Conservation (phyloP, 2,797 vertebrate species). For the Anguilla obscura region DNA sequence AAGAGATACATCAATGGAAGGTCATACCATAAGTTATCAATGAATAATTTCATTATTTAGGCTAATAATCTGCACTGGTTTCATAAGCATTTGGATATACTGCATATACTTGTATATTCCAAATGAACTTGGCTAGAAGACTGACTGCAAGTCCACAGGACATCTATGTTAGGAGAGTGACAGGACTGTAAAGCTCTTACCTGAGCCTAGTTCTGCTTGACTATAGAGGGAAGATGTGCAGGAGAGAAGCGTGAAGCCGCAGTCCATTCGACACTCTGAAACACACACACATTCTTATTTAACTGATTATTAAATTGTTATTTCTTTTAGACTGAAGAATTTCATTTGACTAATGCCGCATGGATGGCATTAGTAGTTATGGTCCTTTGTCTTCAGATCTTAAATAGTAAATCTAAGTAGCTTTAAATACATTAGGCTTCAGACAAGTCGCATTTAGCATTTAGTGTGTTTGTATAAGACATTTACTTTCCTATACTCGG, state of each 20-base stretch:
- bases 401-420: not conserved
- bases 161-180: not conserved
- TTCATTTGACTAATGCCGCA: not conserved
- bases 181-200: constrained; percentile 36
- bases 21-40: not conserved
- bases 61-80: not conserved
- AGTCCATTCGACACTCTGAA: constrained; percentile 54
- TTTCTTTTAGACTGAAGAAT: not conserved
- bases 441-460: not conserved
- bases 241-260: constrained; percentile 16
- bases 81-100: not conserved
- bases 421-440: not conserved
- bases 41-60: not conserved
- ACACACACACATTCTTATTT: not conserved
- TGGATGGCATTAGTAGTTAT: not conserved
- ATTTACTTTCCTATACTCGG: not conserved
- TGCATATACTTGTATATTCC: not conserved
- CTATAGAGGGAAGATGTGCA: constrained; percentile 38
- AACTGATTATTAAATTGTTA: not conserved
- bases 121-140: not conserved
- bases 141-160: not conserved
- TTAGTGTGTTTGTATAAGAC: not conserved
- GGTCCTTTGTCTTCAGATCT: not conserved
- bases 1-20: not conserved
- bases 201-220: constrained; percentile 47